A percentile compares a stretch with the other conserved stretches of the same genome.
phyloP scores from a whole-genome alignment of 2,797 vertebrate genomes.

The Caiman crocodilus region DNA sequence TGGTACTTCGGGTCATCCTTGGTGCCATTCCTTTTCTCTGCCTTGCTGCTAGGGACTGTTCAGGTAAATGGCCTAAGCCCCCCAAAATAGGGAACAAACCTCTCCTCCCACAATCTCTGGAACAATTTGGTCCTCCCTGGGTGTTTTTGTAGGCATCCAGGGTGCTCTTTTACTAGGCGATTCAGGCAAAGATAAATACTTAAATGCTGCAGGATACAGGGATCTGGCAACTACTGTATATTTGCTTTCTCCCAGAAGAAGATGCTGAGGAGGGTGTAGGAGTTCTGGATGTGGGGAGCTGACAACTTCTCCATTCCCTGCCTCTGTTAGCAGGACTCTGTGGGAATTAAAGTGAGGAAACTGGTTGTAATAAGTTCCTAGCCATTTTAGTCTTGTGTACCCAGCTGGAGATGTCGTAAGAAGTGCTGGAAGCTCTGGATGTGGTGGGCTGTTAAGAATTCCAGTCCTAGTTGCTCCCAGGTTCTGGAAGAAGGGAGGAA shows the following conservation, averaged over 20 bases:
- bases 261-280: background rate
- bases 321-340: background rate
- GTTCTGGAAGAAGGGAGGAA: fast-evolving
- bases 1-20: slow-evolving; percentile 82
- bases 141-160: background rate
- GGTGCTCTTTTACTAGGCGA: background rate
- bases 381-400: background rate
- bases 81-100: background rate
- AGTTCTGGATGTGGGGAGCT: background rate
- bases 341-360: background rate
- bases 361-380: background rate
- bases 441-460: fast-evolving
- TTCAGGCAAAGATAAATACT: background rate
- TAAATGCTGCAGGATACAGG: background rate
- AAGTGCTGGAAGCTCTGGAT: background rate
- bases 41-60: slow-evolving; percentile 78
- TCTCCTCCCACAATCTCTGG: background rate
- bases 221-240: background rate
- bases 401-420: fast-evolving
- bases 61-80: slow-evolving; percentile 73
- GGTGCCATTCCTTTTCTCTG: slow-evolving; percentile 77
- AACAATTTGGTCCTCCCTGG: background rate
- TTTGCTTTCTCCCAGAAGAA: background rate
- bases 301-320: background rate
- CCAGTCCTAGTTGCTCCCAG: background rate